phyloP scores from a whole-genome alignment of 2,888 invertebrate genomes.

The Nemapogon koenigi region DNA sequence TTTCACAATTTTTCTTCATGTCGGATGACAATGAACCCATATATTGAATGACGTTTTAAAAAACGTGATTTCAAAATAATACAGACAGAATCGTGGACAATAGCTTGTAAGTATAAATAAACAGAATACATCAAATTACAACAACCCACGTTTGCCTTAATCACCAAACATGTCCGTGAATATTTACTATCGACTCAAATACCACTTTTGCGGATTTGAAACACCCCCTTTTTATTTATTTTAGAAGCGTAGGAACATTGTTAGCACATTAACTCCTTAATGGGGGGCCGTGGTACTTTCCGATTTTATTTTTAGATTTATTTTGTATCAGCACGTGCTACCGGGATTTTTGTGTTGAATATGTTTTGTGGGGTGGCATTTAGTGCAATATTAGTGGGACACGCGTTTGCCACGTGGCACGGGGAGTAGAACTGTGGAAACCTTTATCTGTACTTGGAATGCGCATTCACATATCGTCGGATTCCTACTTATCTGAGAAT shows the following conservation, averaged over 20 bases:
- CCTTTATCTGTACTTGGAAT: slow-evolving; percentile 50
- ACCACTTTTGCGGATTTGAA: slow-evolving; percentile 7
- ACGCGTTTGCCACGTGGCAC: slow-evolving; percentile 50
- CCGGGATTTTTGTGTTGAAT: slow-evolving; percentile 18
- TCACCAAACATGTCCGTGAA: no score
- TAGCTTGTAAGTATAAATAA: no score
- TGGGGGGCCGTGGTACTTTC: slow-evolving; percentile 23
- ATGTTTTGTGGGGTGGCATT: slow-evolving; percentile 35
- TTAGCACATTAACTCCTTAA: slow-evolving; percentile 55
- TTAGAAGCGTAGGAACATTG: slow-evolving; percentile 26
- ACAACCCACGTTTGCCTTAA: no score
- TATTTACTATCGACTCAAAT: no score
- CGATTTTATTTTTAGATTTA: slow-evolving; percentile 51
- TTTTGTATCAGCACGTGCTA: slow-evolving; percentile 38
- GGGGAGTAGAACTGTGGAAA: slow-evolving; percentile 25
- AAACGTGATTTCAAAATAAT: no score
- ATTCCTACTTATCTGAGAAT: slow-evolving; percentile 39
- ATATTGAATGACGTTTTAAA: no score
- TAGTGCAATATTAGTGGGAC: slow-evolving; percentile 35
- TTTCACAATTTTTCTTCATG: no score
- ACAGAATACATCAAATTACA: no score
- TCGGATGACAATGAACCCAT: no score
- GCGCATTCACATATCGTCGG: slow-evolving; percentile 52
- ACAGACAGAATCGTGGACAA: no score
- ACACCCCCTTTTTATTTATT: slow-evolving; percentile 4